Percentiles rank a stretch among this genome's conserved stretches.
Conservation (phyloP, 1,140 invertebrate species). For the Schlechtendalia chinensis region DNA sequence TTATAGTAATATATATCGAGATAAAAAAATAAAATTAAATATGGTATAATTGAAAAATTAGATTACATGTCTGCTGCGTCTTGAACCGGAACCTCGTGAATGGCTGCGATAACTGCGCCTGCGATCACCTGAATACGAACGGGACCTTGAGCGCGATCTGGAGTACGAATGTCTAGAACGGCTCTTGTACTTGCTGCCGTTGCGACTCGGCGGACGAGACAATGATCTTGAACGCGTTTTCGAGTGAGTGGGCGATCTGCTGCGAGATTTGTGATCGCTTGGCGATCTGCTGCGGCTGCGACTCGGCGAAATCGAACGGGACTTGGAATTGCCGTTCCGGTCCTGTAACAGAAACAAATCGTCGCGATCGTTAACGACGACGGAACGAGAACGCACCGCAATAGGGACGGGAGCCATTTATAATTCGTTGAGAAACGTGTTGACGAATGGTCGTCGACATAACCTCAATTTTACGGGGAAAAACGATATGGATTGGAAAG, state of each 20-base stretch:
- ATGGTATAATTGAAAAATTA: conserved; percentile 11
- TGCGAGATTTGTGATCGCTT: conserved; percentile 40
- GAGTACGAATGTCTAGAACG: conserved; percentile 47
- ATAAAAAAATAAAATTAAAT: neutral
- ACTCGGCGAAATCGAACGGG: conserved; percentile 18
- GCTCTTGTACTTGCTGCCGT: conserved; percentile 37
- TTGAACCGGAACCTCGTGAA: conserved; percentile 55
- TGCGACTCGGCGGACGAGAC: conserved; percentile 29
- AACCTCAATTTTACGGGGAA: conserved; percentile 29
- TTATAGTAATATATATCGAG: neutral
- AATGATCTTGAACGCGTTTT: conserved; percentile 46
- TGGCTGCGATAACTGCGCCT: conserved; percentile 56
- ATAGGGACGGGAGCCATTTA: neutral
- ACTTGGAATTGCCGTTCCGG: conserved; percentile 28
- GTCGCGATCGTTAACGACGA: too few species aligned
- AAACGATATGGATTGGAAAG: too few species aligned
- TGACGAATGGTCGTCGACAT: neutral
- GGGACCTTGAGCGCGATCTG: conserved; percentile 53
- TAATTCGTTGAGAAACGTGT: too few species aligned
- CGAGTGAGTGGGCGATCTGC: conserved; percentile 43
- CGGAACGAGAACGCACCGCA: too few species aligned
- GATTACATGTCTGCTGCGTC: conserved; percentile 52
- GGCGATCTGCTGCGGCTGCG: conserved; percentile 37
- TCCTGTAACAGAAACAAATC: neutral
- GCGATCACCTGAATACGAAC: conserved; percentile 53